Base-by-base conservation (phyloP, 2,888 invertebrate species). In the Orthosia cruda region DNA sequence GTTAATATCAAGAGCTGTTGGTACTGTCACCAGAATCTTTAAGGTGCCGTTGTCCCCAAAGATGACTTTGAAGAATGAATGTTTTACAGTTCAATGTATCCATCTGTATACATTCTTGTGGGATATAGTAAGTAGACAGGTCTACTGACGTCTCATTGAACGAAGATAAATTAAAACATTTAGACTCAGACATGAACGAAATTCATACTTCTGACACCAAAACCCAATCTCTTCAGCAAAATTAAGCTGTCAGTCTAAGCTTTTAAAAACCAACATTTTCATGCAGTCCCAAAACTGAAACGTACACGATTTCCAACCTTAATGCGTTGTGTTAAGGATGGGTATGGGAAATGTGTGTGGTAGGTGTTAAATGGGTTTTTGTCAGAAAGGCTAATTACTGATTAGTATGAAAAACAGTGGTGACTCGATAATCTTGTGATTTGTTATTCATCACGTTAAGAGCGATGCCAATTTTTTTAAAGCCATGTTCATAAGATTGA, bases 341-440 rank as follows among this genome's bases (percentile, higher is more conserved):
- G 0, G 3, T n/a, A 7, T n/a, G 4, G 0, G 4, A 16, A 57
- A 26, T 13, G 11, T 32, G 4, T 5, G 12, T 5, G 7, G 54
- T 16, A 59, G 52, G 26, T 20, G 3, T 57, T 26, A 75, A 62
- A 12, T 62, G 58, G 20, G 63, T 69, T 67, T 58, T 58, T 52
- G 23, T 55, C 45, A 70, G 32, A 55, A 61, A 64, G 13, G 18
- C 83, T 87, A 85, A 87, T 86, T 79, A 86, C 61, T 52, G 71
- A 87, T 79, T 80, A 64, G 72, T 73, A 74, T 64, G 64, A 72
- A 61, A 78, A 78, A 79, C 52, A 66, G 26, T 59, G 72, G 74
- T 73, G 71, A 87, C 50, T 77, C 59, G 61, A 55, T 77, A 75
- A 70, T 83, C 77, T 70, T 16, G 26, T 26, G 61, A 74, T 85